phyloP scores from a whole-genome alignment of 2,113 vertebrate genomes.

The Eira barbara region DNA sequence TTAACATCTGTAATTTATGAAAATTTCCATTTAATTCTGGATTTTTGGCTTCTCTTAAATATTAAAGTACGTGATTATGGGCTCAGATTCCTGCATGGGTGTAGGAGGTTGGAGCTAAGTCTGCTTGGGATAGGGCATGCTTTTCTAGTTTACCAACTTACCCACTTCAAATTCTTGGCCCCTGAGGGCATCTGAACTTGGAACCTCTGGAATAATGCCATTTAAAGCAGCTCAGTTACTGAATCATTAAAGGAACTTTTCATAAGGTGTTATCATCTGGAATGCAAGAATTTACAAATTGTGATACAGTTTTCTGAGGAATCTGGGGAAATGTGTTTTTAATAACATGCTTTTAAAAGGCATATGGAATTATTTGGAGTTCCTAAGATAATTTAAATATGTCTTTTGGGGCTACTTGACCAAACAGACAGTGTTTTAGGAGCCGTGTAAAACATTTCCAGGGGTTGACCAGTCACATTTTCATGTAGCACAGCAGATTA shows the following conservation, averaged over 20 bases:
- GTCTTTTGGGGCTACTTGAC: background rate
- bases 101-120: background rate
- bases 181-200: background rate
- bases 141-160: background rate
- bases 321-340: background rate
- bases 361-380: background rate
- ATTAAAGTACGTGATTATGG: background rate
- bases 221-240: background rate
- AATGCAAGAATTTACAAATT: background rate
- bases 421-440: background rate
- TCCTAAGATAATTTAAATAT: conserved; percentile 22
- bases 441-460: background rate
- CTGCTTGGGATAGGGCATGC: background rate
- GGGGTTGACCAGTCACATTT: background rate
- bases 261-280: background rate
- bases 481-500: background rate
- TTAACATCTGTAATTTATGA: background rate
- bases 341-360: background rate
- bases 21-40: background rate
- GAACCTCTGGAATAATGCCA: background rate
- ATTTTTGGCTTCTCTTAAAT: background rate
- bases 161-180: background rate
- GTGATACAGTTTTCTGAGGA: background rate
- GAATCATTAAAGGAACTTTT: background rate
- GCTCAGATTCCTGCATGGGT: background rate